Percentiles rank a stretch among this genome's conserved stretches.
phyloP scores from a whole-genome alignment of 1,140 invertebrate species.

The Drosophila subpulchrella region DNA sequence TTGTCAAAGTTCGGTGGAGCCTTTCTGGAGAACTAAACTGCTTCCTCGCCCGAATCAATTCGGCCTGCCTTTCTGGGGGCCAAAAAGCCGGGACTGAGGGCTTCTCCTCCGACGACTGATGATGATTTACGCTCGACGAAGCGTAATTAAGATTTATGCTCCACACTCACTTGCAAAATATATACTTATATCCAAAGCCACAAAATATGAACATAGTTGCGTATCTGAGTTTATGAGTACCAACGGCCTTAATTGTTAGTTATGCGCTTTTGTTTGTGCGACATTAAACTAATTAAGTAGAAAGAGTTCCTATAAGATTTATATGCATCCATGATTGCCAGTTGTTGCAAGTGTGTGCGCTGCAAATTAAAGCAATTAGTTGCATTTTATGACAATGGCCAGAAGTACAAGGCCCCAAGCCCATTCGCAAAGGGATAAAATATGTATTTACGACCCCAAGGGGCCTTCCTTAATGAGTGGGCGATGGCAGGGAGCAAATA shows the following conservation, averaged over 20 bases:
- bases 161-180: slow-evolving; percentile 55
- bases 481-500: slow-evolving; percentile 12
- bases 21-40: slow-evolving; percentile 27
- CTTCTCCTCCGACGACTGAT: slow-evolving; percentile 60
- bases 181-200: slow-evolving; percentile 1
- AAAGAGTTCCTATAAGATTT: slow-evolving; percentile 75
- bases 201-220: slow-evolving; percentile 43
- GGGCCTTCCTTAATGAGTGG: slow-evolving; percentile 37
- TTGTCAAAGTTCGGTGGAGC: slow-evolving; percentile 61
- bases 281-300: slow-evolving; percentile 82
- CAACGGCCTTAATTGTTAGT: slow-evolving; percentile 73
- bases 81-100: slow-evolving; percentile 13
- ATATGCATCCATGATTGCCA: slow-evolving; percentile 60
- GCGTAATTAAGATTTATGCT: slow-evolving; percentile 82
- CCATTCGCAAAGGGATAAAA: slow-evolving; percentile 29
- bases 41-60: slow-evolving; percentile 64
- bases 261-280: slow-evolving; percentile 69
- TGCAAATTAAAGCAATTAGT: slow-evolving; percentile 73
- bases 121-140: slow-evolving; percentile 79
- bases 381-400: slow-evolving; percentile 60
- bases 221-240: slow-evolving; percentile 31
- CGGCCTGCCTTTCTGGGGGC: slow-evolving; percentile 39
- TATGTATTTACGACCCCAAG: slow-evolving; percentile 19
- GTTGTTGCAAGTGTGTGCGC: slow-evolving; percentile 49
- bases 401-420: slow-evolving; percentile 34